Percentiles rank a stretch among this genome's conserved stretches.
Conservation (phyloP, 2,113 vertebrate genomes). For the Nestor notabilis region DNA sequence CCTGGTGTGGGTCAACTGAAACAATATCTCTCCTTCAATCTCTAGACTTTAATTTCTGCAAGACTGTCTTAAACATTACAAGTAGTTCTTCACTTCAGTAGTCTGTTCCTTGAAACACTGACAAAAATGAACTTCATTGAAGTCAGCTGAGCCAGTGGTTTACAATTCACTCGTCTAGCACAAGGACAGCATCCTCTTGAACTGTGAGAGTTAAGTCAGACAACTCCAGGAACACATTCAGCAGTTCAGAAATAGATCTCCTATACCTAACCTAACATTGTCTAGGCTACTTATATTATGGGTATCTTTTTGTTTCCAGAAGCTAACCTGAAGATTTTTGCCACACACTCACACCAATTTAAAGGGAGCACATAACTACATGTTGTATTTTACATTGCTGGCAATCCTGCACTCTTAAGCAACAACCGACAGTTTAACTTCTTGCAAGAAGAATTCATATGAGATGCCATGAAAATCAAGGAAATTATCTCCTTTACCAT, state of each 20-base stretch:
- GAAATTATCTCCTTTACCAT: neutral
- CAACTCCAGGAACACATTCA: neutral
- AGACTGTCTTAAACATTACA: neutral
- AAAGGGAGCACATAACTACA: accelerated
- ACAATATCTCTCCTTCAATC: neutral
- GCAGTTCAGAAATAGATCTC: neutral
- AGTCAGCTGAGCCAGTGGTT: neutral
- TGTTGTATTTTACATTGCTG: neutral
- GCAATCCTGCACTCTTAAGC: neutral
- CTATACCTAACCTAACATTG: neutral
- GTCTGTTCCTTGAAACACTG: neutral
- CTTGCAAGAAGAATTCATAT: neutral
- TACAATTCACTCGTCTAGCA: neutral
- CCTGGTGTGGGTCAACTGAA: neutral
- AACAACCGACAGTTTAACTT: neutral
- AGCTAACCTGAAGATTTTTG: neutral
- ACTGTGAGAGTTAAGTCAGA: neutral
- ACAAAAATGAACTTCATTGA: neutral
- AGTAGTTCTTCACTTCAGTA: neutral
- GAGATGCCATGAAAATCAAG: neutral
- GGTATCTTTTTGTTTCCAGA: neutral
- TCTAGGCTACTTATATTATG: neutral
- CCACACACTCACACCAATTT: accelerated
- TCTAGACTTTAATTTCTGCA: neutral
- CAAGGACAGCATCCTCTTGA: neutral